phyloP scores from a whole-genome alignment of 2,113 vertebrate species.

The Nesogale talazaci region DNA sequence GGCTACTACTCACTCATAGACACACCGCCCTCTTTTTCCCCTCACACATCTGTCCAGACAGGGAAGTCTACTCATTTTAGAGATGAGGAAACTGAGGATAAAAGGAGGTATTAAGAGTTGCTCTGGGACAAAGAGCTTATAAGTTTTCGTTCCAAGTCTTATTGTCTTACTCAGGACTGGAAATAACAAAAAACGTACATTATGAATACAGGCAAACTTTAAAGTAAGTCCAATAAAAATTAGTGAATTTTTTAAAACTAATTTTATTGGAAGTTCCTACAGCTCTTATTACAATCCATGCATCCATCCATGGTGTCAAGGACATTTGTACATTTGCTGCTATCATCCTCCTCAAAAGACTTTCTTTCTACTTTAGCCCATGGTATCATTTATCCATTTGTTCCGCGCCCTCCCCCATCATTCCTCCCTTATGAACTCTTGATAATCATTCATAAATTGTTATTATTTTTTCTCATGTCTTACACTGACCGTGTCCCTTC shows the following conservation, averaged over 20 bases:
- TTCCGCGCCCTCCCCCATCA: too few species aligned
- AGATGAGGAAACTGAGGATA: not conserved
- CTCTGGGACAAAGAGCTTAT: not conserved
- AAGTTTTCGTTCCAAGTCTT: not conserved
- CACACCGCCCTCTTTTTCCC: not conserved
- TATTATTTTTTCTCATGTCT: too few species aligned
- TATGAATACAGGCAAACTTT: not conserved
- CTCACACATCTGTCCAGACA: not conserved
- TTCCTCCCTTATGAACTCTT: too few species aligned
- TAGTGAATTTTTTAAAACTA: not conserved
- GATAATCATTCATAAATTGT: too few species aligned
- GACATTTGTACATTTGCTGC: too few species aligned
- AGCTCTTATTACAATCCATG: too few species aligned
- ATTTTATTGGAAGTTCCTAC: too few species aligned
- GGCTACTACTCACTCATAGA: not conserved
- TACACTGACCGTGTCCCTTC: too few species aligned
- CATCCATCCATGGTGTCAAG: too few species aligned
- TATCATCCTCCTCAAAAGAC: too few species aligned
- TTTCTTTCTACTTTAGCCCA: too few species aligned
- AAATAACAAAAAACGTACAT: not conserved
- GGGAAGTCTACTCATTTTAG: not conserved
- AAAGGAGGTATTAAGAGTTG: not conserved
- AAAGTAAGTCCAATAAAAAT: not conserved
- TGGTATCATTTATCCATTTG: too few species aligned
- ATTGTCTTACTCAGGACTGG: not conserved